Conservation (phyloP, 2,113 vertebrate species). For the Rhea pennata region DNA sequence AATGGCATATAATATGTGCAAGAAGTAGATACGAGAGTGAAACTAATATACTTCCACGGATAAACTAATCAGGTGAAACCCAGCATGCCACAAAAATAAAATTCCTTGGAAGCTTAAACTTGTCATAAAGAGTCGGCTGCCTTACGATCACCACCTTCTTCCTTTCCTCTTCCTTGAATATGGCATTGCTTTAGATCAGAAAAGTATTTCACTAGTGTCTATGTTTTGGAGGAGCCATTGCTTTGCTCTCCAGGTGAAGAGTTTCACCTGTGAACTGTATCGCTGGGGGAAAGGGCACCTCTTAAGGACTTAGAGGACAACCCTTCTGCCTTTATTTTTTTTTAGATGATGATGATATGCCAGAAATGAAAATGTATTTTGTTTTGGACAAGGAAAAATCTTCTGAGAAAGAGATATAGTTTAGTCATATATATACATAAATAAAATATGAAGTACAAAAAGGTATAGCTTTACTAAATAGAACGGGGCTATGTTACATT, state of each 20-base stretch:
- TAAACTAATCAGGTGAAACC: not conserved
- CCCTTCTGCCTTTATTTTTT: not conserved
- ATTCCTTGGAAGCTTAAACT: not conserved
- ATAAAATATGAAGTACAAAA: not conserved
- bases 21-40: not conserved
- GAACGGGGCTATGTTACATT: not conserved
- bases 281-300: not conserved
- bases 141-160: not conserved
- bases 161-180: not conserved
- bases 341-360: not conserved
- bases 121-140: not conserved
- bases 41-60: not conserved
- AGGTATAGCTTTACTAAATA: not conserved
- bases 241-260: not conserved
- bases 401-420: not conserved
- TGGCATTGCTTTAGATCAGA: not conserved
- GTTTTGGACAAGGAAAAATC: not conserved
- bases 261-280: not conserved
- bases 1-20: not conserved
- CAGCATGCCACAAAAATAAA: not conserved
- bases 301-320: not conserved
- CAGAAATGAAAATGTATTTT: not conserved
- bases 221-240: not conserved
- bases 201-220: not conserved
- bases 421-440: not conserved